Evolutionary conservation across 2,113 vertebrate species (phyloP).

Genomic region (Corythornis madagascariensis): DNA sequence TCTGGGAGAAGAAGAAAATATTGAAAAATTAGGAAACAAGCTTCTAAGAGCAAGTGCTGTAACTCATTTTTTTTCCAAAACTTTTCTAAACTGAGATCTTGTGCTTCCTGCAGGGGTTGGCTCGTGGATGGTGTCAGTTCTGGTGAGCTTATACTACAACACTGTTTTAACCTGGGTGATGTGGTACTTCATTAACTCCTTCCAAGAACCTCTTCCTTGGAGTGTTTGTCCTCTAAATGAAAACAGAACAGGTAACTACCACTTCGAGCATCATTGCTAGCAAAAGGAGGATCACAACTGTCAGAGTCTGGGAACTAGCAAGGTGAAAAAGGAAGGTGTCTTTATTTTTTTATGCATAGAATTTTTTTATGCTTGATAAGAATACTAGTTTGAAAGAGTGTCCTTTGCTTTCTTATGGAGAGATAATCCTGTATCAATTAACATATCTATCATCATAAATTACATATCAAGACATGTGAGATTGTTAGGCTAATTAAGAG

Average conservation of each 20-base stretch:
- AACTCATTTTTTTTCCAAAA: not conserved
- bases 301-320: not conserved
- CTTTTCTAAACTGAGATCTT: conserved; percentile 15
- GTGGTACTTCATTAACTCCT: conserved; percentile 90
- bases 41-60: not conserved
- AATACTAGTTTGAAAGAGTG: not conserved
- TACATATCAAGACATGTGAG: fast-evolving
- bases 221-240: conserved; percentile 77
- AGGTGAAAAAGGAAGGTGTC: not conserved
- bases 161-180: conserved; percentile 86
- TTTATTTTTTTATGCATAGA: not conserved
- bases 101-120: conserved; percentile 74
- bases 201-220: conserved; percentile 89
- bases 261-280: not conserved
- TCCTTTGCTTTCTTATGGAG: not conserved
- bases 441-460: not conserved
- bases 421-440: not conserved
- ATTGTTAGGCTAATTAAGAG: not conserved
- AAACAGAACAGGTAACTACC: conserved; percentile 81
- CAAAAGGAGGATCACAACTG: not conserved
- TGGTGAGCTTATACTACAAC: conserved; percentile 86
- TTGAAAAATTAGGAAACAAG: not conserved
- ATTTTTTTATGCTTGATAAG: not conserved
- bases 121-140: conserved; percentile 75
- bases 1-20: not conserved